Evolutionary conservation across 2,888 invertebrate species (phyloP).

Genomic region (Alitta virens): DNA sequence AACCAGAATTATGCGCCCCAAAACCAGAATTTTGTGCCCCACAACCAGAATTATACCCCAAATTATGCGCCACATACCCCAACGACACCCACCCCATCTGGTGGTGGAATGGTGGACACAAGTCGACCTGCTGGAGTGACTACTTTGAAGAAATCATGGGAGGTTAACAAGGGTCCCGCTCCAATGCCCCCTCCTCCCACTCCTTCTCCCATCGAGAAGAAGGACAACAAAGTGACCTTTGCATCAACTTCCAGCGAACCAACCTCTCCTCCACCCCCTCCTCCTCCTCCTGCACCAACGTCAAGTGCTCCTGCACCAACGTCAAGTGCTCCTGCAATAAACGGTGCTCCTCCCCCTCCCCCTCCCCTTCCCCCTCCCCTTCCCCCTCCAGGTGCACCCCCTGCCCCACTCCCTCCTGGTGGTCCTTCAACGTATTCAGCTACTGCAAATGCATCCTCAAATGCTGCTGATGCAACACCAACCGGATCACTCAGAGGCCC

Average conservation of each 20-base stretch:
- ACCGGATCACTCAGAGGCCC: neutral
- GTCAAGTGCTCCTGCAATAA: neutral
- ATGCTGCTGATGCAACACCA: neutral
- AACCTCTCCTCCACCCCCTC: neutral
- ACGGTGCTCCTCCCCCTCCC: constrained; percentile 35
- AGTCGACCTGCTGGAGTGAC: constrained; percentile 22
- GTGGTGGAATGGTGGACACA: constrained; percentile 19
- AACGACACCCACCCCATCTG: neutral
- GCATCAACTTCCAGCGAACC: neutral
- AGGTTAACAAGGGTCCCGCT: constrained; percentile 2
- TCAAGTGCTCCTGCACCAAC: neutral
- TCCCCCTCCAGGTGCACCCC: constrained; percentile 57
- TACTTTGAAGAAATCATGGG: constrained; percentile 17
- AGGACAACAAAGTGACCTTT: neutral
- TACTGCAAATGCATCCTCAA: neutral
- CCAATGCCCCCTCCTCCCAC: neutral
- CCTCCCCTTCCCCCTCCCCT: constrained; percentile 39
- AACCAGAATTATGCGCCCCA: no score
- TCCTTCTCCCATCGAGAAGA: neutral
- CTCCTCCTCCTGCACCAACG: neutral
- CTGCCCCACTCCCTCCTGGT: neutral
- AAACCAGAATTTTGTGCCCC: no score
- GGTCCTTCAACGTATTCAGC: neutral
- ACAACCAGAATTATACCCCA: neutral
- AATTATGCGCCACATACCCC: neutral